Evolutionary conservation across 2,797 vertebrate genomes (phyloP), one percentile per base, ranked within the genome.

Genomic region (Syndactyla subalaris): DNA sequence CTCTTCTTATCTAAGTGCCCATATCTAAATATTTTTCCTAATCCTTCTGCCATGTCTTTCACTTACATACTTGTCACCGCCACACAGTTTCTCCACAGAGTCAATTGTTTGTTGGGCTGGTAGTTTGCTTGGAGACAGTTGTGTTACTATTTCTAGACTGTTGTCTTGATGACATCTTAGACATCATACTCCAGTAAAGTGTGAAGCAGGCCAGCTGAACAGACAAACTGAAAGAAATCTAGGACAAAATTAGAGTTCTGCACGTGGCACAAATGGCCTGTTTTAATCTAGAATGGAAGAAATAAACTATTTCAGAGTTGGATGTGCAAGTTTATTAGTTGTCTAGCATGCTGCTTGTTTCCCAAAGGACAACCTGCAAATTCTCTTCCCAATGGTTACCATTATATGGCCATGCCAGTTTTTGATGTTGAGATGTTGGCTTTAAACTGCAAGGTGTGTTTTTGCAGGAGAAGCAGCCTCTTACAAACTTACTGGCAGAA

Each of bases 241-340:
- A 84, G 92, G 73, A 58, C 85, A 95, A 92, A 88, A 84, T 52
- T 46, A 70, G 59, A 71, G 54, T 41, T 62, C 58, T 91, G 66
- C 59, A 70, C 7, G 4, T 52, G n/a, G 51, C 62, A 76, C 17
- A 39, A 78, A 39, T 26, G 41, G 49, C 45, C 23, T 86, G 12
- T 58, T 81, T 77, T 51, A 59, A 65, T 52, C 72, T 62, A 52
- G 70, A 74, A 83, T 10, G 39, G 54, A 77, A 66, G 27, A 24
- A 51, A 75, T 12, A 17, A 85, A 71, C 20, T 52, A 10, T 73
- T 73, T 85, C 86, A 71, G n/a, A 23, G 43, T 17, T 74, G 75
- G 48, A 34, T 20, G 19, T 34, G n/a, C 32, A 67, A 67, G 62
- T 54, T 77, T 43, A 66, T 77, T 79, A 63, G 41, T 38, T 76